Evolutionary conservation across 2,797 vertebrate species (phyloP).

Genomic region (Falco concolor): DNA sequence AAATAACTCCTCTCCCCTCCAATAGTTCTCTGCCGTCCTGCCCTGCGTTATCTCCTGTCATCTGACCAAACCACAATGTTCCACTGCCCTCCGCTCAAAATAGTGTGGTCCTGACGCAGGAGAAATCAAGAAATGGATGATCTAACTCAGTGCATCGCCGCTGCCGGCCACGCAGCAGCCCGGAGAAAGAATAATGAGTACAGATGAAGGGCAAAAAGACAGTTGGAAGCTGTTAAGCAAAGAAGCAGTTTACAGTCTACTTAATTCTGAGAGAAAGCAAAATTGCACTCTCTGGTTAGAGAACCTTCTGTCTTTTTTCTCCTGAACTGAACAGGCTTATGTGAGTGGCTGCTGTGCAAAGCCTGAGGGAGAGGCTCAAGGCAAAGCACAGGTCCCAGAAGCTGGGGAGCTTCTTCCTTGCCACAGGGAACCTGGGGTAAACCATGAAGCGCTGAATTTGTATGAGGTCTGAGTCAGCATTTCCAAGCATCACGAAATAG

Average conservation of each 20-base stretch:
- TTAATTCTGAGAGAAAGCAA: not conserved
- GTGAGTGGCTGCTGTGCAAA: not conserved
- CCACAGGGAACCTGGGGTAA: fast-evolving
- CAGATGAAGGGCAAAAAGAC: not conserved
- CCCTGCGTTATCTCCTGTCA: not conserved
- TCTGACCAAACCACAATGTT: not conserved
- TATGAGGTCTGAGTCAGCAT: not conserved
- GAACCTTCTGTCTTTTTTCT: not conserved
- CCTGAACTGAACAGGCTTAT: not conserved
- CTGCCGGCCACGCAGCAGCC: fast-evolving
- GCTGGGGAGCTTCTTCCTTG: not conserved
- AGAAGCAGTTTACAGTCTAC: not conserved
- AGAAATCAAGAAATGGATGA: not conserved
- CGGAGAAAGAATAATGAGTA: not conserved
- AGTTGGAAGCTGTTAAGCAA: not conserved
- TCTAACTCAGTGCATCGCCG: not conserved
- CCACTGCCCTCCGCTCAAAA: not conserved
- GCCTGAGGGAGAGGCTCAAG: not conserved
- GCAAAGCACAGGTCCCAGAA: not conserved
- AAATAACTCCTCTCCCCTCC: not conserved
- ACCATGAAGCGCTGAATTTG: not conserved
- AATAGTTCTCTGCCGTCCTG: not conserved
- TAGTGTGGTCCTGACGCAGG: fast-evolving
- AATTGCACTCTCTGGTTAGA: not conserved
- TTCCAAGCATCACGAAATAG: not conserved